A percentile compares a stretch with the other conserved stretches of the same genome.
phyloP scores from a whole-genome alignment of 2,113 vertebrate genomes.

The Thunnus thynnus region DNA sequence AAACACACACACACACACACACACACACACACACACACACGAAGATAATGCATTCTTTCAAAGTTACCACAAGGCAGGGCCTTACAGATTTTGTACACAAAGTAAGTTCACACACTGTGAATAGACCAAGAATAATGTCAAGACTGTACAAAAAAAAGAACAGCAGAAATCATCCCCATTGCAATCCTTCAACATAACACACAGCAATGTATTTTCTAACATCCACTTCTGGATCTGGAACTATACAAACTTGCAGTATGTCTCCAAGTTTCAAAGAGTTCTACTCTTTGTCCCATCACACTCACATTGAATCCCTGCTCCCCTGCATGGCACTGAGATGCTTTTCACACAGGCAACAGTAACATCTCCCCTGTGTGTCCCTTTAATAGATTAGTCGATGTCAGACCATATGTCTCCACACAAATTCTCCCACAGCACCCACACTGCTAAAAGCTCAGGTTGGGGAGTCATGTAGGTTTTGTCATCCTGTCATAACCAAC shows the following conservation, averaged over 20 bases:
- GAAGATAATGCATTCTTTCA: slow-evolving; percentile 42
- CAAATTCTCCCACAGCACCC: slow-evolving; percentile 33
- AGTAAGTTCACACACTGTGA: slow-evolving; percentile 12
- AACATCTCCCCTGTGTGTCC: slow-evolving; percentile 41
- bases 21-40: slow-evolving; percentile 19
- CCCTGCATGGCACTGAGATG: slow-evolving; percentile 21
- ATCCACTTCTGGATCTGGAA: background rate
- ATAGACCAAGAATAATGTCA: slow-evolving; percentile 15
- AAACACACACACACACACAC: slow-evolving; percentile 37
- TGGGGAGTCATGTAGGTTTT: slow-evolving; percentile 33
- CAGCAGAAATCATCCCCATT: background rate
- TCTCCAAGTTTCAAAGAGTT: background rate
- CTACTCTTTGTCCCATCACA: background rate
- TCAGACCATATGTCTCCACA: slow-evolving; percentile 54
- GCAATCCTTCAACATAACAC: background rate
- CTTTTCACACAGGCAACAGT: slow-evolving; percentile 53
- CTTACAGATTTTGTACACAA: slow-evolving; percentile 31
- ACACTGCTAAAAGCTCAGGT: slow-evolving; percentile 36
- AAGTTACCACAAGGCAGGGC: slow-evolving; percentile 35
- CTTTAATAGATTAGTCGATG: slow-evolving; percentile 55
- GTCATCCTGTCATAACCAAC: slow-evolving; percentile 42
- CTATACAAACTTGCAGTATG: background rate
- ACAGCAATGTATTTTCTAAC: background rate
- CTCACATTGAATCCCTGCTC: background rate
- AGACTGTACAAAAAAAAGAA: slow-evolving; percentile 2